phyloP scores from a whole-genome alignment of 1,140 invertebrate species.

The Aphaenogaster floridana region DNA sequence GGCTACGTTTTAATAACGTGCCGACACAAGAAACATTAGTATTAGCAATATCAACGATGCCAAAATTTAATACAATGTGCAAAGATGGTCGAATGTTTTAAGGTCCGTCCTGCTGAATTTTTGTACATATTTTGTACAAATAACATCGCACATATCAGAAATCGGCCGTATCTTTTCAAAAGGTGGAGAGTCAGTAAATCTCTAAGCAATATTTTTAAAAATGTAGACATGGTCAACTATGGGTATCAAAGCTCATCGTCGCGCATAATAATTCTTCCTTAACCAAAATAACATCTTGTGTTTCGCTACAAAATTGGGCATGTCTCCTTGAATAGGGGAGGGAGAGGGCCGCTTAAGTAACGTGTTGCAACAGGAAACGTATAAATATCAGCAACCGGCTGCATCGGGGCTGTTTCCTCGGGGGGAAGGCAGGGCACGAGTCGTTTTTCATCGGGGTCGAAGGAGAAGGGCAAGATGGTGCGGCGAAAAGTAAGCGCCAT shows the following conservation, averaged over 20 bases:
- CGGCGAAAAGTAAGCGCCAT: conserved; percentile 33
- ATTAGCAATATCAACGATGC: not conserved
- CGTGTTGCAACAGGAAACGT: conserved; percentile 11
- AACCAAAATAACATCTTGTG: conserved; percentile 1
- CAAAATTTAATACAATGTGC: conserved; percentile 4
- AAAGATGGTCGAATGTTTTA: not conserved
- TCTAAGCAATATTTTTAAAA: not conserved
- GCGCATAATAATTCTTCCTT: not conserved
- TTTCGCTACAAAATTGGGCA: conserved; percentile 17
- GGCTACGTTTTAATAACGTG: not conserved
- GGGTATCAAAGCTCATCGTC: not conserved
- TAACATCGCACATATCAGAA: not conserved
- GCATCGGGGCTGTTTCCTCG: conserved; percentile 39
- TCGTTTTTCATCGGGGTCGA: conserved; percentile 43
- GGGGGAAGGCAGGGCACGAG: conserved; percentile 61
- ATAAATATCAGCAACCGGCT: conserved; percentile 61
- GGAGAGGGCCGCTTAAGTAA: conserved; percentile 1
- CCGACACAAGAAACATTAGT: not conserved
- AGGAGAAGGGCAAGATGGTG: conserved; percentile 45
- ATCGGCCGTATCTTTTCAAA: not conserved
- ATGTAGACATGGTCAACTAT: not conserved
- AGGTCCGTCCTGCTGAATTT: not conserved
- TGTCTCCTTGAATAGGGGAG: conserved; percentile 14
- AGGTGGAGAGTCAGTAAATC: not conserved
- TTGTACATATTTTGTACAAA: not conserved